Evolutionary conservation across 1,140 invertebrate genomes (phyloP).

Genomic region (Octopus sinensis): DNA sequence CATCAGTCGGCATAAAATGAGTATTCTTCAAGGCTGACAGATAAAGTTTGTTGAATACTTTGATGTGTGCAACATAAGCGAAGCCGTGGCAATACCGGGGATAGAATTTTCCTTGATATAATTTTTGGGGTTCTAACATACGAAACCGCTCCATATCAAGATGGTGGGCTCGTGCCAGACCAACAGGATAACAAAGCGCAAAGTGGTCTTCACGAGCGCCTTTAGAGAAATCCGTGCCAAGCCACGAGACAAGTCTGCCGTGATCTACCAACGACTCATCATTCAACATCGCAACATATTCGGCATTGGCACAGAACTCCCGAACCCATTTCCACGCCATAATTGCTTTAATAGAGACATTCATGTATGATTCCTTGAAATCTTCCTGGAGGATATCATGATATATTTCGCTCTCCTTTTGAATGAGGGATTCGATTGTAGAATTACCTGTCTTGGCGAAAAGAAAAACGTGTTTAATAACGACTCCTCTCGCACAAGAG

Average conservation of each 20-base stretch:
- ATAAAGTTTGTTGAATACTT: not conserved
- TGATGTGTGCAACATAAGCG: not conserved
- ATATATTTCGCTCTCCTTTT: constrained; percentile 23
- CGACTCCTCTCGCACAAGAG: not conserved
- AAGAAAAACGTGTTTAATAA: not conserved
- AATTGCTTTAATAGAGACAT: constrained; percentile 30
- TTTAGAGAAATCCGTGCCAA: not conserved
- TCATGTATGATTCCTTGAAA: constrained; percentile 32
- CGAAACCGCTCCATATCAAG: not conserved
- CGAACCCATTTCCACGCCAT: constrained; percentile 34
- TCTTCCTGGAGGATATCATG: constrained; percentile 36
- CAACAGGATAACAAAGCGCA: not conserved
- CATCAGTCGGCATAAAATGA: not conserved
- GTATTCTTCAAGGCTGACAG: not conserved
- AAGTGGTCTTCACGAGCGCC: not conserved
- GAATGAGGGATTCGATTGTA: not conserved
- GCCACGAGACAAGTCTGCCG: not conserved
- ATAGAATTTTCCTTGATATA: not conserved
- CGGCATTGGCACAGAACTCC: constrained; percentile 22
- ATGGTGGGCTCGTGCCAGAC: not conserved
- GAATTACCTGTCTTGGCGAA: not conserved
- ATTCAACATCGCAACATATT: constrained; percentile 28
- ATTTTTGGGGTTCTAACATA: not conserved
- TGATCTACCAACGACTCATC: constrained; percentile 32
- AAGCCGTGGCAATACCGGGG: not conserved